These are phyloP conservation scores for Netelia inedita DNA, from an alignment of 2,888 invertebrate species.

Conservation along the genomic window DNA sequence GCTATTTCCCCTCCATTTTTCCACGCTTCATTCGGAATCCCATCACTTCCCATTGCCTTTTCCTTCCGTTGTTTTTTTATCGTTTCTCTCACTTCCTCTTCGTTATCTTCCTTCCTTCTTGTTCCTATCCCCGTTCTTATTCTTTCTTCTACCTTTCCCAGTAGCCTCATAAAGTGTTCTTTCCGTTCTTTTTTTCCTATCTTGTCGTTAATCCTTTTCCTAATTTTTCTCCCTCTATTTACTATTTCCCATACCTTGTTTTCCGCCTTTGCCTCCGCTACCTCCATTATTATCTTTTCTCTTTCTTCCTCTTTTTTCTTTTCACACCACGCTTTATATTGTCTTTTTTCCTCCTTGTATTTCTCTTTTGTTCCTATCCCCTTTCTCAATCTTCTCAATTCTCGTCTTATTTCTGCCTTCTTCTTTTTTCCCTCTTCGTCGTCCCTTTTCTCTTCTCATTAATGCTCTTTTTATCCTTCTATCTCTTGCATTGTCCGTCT, in stretches of 20 bases:
- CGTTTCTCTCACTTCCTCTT: background rate
- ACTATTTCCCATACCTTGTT: background rate
- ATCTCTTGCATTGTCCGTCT: background rate
- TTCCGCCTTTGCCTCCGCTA: background rate
- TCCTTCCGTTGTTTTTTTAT: constrained; percentile 4
- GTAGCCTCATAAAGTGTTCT: constrained; percentile 12
- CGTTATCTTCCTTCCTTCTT: background rate
- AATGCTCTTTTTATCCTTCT: background rate
- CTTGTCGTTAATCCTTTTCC: background rate
- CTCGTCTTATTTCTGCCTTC: background rate
- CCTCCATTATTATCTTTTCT: background rate
- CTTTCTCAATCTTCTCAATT: background rate
- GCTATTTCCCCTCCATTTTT: constrained; percentile 37
- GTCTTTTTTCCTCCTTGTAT: background rate
- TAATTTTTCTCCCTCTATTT: background rate
- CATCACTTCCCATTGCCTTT: constrained; percentile 30
- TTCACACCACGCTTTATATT: background rate
- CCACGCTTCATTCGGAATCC: constrained; percentile 48
- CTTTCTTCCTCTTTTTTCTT: constrained; percentile 7
- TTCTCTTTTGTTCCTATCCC: background rate
- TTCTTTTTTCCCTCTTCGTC: background rate
- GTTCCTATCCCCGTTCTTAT: background rate
- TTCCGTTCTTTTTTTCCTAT: background rate
- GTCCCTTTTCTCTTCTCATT: background rate
- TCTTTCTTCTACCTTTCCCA: background rate